Percentiles rank a stretch among this genome's conserved stretches.
These are phyloP conservation scores for Hermaeophaga mercurialis DNA, from an alignment of 2,888 invertebrate genomes.

Conservation along the genomic window DNA sequence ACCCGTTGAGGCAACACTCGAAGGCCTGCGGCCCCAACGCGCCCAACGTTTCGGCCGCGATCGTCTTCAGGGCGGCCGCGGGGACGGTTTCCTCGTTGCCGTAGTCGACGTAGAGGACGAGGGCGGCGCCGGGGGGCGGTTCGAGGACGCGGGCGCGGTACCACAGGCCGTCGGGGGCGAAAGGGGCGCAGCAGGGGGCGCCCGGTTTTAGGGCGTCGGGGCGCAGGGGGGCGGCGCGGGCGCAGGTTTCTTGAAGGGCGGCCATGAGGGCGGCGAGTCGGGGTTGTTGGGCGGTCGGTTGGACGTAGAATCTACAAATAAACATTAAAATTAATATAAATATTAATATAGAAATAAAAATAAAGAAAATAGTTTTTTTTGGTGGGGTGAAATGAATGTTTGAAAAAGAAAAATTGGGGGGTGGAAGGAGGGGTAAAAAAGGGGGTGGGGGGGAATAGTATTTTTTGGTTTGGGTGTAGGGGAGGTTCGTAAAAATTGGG, in stretches of 20 bases:
- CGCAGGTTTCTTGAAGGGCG: slow-evolving; percentile 66
- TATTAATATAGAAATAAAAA: too few relatives aligned
- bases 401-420: too few relatives aligned
- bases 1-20: slow-evolving; percentile 75
- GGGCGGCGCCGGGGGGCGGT: slow-evolving; percentile 46
- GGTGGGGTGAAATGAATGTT: too few relatives aligned
- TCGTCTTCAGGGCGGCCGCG: slow-evolving; percentile 64
- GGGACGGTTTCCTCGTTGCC: slow-evolving; percentile 88
- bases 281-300: slow-evolving; percentile 66
- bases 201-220: slow-evolving; percentile 60
- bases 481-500: too few relatives aligned
- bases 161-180: slow-evolving; percentile 82
- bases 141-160: slow-evolving; percentile 82
- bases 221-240: slow-evolving; percentile 46
- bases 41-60: slow-evolving; percentile 67
- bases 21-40: slow-evolving; percentile 74
- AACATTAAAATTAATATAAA: too few relatives aligned
- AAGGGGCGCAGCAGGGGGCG: slow-evolving; percentile 79
- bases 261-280: slow-evolving; percentile 71
- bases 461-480: too few relatives aligned
- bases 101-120: slow-evolving; percentile 92
- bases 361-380: too few relatives aligned
- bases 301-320: slow-evolving; percentile 70
- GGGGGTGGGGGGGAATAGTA: too few relatives aligned
- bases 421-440: too few relatives aligned